Evolutionary conservation across 2,888 invertebrate genomes (phyloP).

Genomic region (Serrognathus titanus): DNA sequence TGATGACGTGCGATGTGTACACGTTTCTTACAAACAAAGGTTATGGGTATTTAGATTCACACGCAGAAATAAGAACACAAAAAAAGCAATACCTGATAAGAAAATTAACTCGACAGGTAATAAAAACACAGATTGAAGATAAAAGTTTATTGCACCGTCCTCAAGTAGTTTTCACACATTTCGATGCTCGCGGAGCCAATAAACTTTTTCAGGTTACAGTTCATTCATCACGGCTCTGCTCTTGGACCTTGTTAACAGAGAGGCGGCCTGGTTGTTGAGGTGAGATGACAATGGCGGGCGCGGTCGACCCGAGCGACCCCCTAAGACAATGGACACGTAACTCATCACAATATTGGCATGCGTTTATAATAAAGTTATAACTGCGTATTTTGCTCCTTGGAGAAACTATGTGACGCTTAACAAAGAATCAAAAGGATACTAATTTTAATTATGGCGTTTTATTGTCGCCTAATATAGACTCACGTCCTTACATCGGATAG

Average conservation of each 20-base stretch:
- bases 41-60: too few species aligned
- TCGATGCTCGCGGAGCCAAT: not conserved
- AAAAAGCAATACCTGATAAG: not conserved
- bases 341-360: conserved; percentile 7
- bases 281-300: conserved; percentile 10
- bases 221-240: conserved; percentile 5
- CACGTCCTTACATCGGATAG: too few species aligned
- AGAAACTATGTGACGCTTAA: too few species aligned
- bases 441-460: too few species aligned
- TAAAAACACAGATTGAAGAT: conserved; percentile 1
- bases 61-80: not conserved
- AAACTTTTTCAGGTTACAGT: conserved; percentile 8
- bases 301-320: conserved; percentile 4
- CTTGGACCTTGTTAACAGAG: conserved; percentile 2
- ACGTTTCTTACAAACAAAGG: too few species aligned
- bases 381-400: not conserved
- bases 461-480: too few species aligned
- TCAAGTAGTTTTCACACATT: not conserved
- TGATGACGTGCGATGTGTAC: too few species aligned
- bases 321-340: conserved; percentile 7
- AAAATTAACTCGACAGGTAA: not conserved
- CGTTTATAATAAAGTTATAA: conserved; percentile 8
- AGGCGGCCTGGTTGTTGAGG: not conserved
- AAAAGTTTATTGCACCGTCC: not conserved
- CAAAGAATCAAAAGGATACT: too few species aligned